Conservation (phyloP, 2,797 vertebrate genomes). For the Danio tinwini region DNA sequence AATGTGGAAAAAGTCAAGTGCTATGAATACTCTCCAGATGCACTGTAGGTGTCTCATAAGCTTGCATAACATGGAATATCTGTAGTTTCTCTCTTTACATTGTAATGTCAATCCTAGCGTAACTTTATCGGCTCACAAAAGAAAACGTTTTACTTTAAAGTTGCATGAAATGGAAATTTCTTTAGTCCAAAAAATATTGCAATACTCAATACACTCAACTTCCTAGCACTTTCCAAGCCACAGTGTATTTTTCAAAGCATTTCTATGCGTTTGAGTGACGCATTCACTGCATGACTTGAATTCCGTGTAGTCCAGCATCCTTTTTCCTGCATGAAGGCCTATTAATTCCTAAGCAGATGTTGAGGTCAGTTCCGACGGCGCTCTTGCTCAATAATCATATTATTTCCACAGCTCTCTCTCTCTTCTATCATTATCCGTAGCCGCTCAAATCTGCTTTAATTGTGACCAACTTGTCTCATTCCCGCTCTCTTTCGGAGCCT, state of each 20-base stretch:
- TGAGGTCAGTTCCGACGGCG: conserved; percentile 19
- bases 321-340: conserved; percentile 3
- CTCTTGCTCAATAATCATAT: conserved; percentile 26
- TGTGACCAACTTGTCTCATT: conserved; percentile 35
- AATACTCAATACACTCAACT: not conserved
- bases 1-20: too few relatives aligned
- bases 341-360: conserved; percentile 28
- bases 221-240: not conserved
- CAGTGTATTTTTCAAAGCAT: not conserved
- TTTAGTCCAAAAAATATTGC: not conserved
- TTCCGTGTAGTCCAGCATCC: conserved; percentile 11
- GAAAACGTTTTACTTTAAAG: not conserved
- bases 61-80: not conserved
- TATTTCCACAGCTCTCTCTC: conserved; percentile 27
- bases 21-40: too few relatives aligned
- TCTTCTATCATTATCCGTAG: conserved; percentile 23
- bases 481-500: conserved; percentile 43
- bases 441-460: conserved; percentile 39
- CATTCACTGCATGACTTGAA: conserved; percentile 1
- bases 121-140: conserved; percentile 6
- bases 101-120: not conserved
- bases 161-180: not conserved
- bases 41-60: too few relatives aligned
- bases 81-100: too few relatives aligned
- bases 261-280: not conserved